These are phyloP conservation scores for Oryzias curvinotus DNA, from an alignment of 2,113 vertebrate species.

Conservation along the genomic window DNA sequence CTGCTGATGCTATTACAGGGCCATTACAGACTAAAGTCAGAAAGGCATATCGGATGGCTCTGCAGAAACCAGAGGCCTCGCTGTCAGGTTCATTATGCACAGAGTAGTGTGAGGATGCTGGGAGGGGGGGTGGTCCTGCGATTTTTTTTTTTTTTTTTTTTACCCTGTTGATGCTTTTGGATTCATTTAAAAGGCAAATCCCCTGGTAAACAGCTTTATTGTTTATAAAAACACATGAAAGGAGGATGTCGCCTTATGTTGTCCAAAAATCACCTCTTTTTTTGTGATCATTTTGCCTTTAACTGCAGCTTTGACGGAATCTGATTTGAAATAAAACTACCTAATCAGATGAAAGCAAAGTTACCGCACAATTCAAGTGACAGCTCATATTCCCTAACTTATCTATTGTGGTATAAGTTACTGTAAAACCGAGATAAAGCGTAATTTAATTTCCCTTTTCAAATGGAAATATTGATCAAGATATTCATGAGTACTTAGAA, in stretches of 20 bases:
- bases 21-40: constrained; percentile 54
- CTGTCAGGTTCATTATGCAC: constrained; percentile 70
- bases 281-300: constrained; percentile 7
- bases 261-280: constrained; percentile 38
- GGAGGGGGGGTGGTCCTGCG: constrained; percentile 4
- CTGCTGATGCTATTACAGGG: constrained; percentile 62
- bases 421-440: constrained; percentile 64
- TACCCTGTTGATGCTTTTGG: constrained; percentile 23
- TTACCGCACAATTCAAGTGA: constrained; percentile 40
- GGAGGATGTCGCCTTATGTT: background rate
- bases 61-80: constrained; percentile 59
- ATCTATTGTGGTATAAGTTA: constrained; percentile 50
- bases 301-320: constrained; percentile 17
- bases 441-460: constrained; percentile 63
- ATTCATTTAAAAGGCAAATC: constrained; percentile 23
- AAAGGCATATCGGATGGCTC: constrained; percentile 57
- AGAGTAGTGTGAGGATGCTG: constrained; percentile 44
- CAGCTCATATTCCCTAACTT: constrained; percentile 46
- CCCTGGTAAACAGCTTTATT: constrained; percentile 9
- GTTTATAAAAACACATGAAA: constrained; percentile 14
- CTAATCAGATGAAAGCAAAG: constrained; percentile 52
- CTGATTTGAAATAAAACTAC: constrained; percentile 21
- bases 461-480: constrained; percentile 42
- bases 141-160: constrained; percentile 49
- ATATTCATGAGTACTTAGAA: constrained; percentile 49